Conservation (phyloP, 2,888 invertebrate genomes). For the Rhorus exstirpatorius region DNA sequence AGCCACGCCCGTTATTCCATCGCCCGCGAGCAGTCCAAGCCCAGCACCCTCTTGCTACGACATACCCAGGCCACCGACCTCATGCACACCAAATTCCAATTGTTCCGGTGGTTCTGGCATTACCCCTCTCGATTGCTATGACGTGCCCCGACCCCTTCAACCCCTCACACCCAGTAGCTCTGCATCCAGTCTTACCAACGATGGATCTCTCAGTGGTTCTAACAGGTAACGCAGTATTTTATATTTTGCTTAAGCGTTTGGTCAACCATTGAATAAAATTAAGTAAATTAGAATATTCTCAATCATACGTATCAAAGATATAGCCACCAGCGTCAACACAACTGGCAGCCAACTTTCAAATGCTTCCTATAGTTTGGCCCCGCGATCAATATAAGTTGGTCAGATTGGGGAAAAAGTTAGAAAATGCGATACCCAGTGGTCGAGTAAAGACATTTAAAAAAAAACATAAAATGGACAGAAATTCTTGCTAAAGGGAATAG, state of each 20-base stretch:
- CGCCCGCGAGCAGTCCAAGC: slow-evolving; percentile 87
- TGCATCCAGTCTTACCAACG: slow-evolving; percentile 89
- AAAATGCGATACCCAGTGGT: too few species aligned
- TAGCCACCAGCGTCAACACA: too few species aligned
- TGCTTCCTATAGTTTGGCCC: too few species aligned
- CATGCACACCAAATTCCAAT: slow-evolving; percentile 84
- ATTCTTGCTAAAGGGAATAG: too few species aligned
- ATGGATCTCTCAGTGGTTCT: slow-evolving; percentile 88
- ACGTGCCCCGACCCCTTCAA: slow-evolving; percentile 89
- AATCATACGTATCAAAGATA: background rate
- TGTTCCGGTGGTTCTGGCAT: slow-evolving; percentile 81
- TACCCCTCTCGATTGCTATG: slow-evolving; percentile 88
- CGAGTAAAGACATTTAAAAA: too few species aligned
- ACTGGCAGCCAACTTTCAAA: too few species aligned
- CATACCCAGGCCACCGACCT: slow-evolving; percentile 82
- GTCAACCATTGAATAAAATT: background rate
- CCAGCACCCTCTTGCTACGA: slow-evolving; percentile 87
- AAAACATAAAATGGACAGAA: too few species aligned
- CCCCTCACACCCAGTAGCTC: slow-evolving; percentile 90
- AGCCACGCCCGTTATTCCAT: slow-evolving; percentile 88
- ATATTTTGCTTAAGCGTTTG: background rate
- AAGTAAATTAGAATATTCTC: background rate
- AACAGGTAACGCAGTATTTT: slow-evolving; percentile 85
- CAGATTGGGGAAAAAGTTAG: too few species aligned
- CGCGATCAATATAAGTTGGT: background rate